These are phyloP conservation scores for Macrotrachela quadricornifera DNA, from an alignment of 1,140 invertebrate genomes.

Conservation along the genomic window DNA sequence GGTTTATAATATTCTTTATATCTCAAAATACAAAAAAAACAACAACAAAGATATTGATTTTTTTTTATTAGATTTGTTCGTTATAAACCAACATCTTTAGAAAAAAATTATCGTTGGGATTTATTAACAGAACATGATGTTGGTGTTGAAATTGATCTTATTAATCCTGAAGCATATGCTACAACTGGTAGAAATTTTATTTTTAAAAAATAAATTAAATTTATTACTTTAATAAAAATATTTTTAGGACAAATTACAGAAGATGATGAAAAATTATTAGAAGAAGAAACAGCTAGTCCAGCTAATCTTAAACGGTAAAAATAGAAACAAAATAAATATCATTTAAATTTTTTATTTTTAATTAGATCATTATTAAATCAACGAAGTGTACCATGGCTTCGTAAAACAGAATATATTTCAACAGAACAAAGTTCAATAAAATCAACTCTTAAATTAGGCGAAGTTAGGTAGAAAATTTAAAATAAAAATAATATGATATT, in stretches of 20 bases:
- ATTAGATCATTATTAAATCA: slow-evolving; percentile 39
- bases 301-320: slow-evolving; percentile 53
- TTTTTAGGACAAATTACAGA: too few species aligned
- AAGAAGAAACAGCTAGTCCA: slow-evolving; percentile 67
- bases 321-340: slow-evolving; percentile 39
- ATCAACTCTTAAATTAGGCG: too few species aligned
- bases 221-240: too few species aligned
- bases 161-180: slow-evolving; percentile 61
- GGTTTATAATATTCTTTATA: slow-evolving; percentile 28
- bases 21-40: too few species aligned
- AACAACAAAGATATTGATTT: too few species aligned
- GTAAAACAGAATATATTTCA: slow-evolving; percentile 94
- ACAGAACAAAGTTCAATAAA: slow-evolving; percentile 9
- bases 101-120: slow-evolving; percentile 84
- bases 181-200: slow-evolving; percentile 33
- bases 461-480: too few species aligned
- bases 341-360: slow-evolving; percentile 8
- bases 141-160: slow-evolving; percentile 81
- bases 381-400: slow-evolving; percentile 76
- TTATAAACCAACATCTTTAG: slow-evolving; percentile 69
- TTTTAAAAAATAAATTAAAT: too few species aligned
- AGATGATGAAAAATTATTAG: slow-evolving; percentile 69
- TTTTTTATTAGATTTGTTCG: slow-evolving; percentile 44
- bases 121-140: slow-evolving; percentile 85
- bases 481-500: too few species aligned